Base-by-base conservation (phyloP, 2,888 invertebrate species). In the Synergus umbraculus region DNA sequence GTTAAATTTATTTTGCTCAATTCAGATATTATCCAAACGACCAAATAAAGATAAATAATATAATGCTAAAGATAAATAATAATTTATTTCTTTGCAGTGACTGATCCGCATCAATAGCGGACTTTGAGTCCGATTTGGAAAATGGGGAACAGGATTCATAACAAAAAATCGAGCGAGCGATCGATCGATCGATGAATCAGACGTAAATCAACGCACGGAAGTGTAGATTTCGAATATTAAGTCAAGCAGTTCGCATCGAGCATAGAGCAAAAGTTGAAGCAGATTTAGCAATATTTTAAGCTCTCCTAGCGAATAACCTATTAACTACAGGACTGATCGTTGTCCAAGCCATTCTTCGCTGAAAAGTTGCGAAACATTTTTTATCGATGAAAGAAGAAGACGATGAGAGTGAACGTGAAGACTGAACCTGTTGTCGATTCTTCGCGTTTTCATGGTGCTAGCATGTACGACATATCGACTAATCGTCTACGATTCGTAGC, bases 21-120 rank as follows among this genome's bases (percentile, higher is more conserved):
- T 46, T 67, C 5, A 13, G 44, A 44, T 10, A 44, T 10, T 41
- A 5, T 37, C n/a, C 9, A 43, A 37, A 8, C 4, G 18, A 41
- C 4, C 65, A 18, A 22, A 10, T 8, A 10, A 65, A 46, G 15
- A 18, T n/a, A 29, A n/a, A 13, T 76, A 15, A 41, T 64, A 10
- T 29, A 29, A 29, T 37, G 65, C 5, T 8, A 10, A 65, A 46
- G 15, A 1, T n/a, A 29, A n/a, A 13, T 76, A 15, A 41, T 64
- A 10, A 43, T 83, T 41, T 77, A 79, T 82, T 82, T 82, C 46
- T 81, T 85, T 84, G 7, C 79, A 91, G 91, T 83, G 91, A 91
- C 85, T 91, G 91, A 91, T 90, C 90, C 84, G 88, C 88, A 85
- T 85, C 87, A 69, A 86, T 86, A 81, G 86, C 88, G 87, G 90